phyloP scores from a whole-genome alignment of 1,140 invertebrate species.

The Hirudo medicinalis region DNA sequence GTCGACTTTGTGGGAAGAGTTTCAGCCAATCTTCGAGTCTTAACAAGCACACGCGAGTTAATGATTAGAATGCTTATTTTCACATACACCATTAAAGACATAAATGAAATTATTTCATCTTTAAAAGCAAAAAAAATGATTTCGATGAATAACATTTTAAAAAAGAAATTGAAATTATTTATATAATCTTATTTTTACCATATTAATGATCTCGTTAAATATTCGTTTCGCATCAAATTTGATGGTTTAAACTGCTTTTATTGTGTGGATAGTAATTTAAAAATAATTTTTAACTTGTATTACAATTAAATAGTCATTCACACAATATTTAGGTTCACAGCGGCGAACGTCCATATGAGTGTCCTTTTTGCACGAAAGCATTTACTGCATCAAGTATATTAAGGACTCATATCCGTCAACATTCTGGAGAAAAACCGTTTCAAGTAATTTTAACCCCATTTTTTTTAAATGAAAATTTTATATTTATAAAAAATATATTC shows the following conservation, averaged over 20 bases:
- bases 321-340: conserved; percentile 33
- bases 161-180: too few species aligned
- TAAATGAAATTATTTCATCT: too few species aligned
- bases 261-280: too few species aligned
- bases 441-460: conserved; percentile 40
- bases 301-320: neutral
- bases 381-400: conserved; percentile 83
- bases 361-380: conserved; percentile 76
- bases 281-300: too few species aligned
- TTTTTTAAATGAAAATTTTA: too few species aligned
- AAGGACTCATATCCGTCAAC: conserved; percentile 66
- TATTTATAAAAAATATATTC: too few species aligned
- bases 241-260: too few species aligned
- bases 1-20: conserved; percentile 43
- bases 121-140: too few species aligned
- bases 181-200: too few species aligned
- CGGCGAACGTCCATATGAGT: conserved; percentile 46
- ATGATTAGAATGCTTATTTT: conserved; percentile 9
- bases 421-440: conserved; percentile 73
- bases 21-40: conserved; percentile 47
- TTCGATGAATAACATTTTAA: too few species aligned
- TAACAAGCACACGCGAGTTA: conserved; percentile 43
- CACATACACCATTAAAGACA: neutral
- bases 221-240: too few species aligned
- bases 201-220: too few species aligned